Evolutionary conservation across 1,140 invertebrate genomes (phyloP), one percentile per base, ranked within the genome.

Genomic region (Hirudo medicinalis): DNA sequence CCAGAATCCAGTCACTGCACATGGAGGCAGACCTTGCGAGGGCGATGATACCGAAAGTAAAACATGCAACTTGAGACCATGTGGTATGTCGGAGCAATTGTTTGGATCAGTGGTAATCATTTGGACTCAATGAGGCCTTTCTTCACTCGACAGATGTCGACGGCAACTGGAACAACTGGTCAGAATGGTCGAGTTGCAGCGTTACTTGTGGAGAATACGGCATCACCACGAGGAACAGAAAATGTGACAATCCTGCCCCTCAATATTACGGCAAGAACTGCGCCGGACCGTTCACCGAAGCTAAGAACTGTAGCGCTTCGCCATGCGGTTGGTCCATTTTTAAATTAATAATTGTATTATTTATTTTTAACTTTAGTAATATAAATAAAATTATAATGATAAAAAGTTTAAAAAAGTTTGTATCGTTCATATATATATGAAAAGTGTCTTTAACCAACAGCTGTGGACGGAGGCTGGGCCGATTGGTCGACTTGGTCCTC

Each of bases 21-120:
- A 91, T 77, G 90, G 89, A 0, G 92, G 92, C 3, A 79, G 80
- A 13, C 73, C 76, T 57, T 86, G 84, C 75, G 54, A 43, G 6
- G 76, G 75, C 11, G 57, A 70, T 8, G 69, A 43, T n/a, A 69
- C 36, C 54, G 72, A 67, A 74, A 73, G 36, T 36, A 54, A 49
- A 49, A 15, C 25, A 19, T 53, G 22, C 36, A 49, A 27, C 53
- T 8, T 25, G 6, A 53, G 69, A 54, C 69, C 43, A 13, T 49
- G 43, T 17, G 43, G 43, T 49, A 17, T 2, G 43, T 17, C 43
- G 11, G 15, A 15, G 13, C 4, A 49, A 49, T 49, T 49, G 13
- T 49, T 49, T 49, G 4, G 32, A 36, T 36, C 43, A 13, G 43
- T 49, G 9, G 1, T 17, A 49, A 49, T 49, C 43, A 8, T 17